phyloP scores from a whole-genome alignment of 64 coral and sea anemone genomes.

The Porites lutea region DNA sequence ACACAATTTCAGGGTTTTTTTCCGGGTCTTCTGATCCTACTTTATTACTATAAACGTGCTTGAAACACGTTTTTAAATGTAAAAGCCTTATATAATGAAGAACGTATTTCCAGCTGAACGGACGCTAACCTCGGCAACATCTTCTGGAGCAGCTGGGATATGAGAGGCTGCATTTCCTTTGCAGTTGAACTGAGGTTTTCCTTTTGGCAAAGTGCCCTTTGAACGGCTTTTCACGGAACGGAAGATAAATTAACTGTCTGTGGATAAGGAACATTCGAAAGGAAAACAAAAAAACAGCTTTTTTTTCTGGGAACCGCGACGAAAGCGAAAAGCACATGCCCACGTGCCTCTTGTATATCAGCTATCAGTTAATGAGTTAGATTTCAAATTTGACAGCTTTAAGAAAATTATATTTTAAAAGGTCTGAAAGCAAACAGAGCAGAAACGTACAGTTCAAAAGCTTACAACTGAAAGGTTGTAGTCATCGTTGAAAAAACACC shows the following conservation, averaged over 20 bases:
- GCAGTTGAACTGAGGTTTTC: neutral
- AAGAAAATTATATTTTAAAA: neutral
- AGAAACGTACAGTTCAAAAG: neutral
- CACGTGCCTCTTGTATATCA: too few relatives aligned
- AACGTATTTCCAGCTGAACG: slow-evolving; percentile 1
- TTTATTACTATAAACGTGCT: slow-evolving; percentile 4
- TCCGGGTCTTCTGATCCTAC: neutral
- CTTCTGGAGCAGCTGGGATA: neutral
- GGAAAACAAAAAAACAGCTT: neutral
- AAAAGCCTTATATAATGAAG: neutral
- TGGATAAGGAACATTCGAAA: neutral
- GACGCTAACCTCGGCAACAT: neutral
- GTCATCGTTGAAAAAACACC: too few relatives aligned
- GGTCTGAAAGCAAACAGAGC: neutral
- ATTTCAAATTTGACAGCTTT: neutral
- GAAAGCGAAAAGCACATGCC: slow-evolving; percentile 53
- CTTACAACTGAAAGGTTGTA: neutral
- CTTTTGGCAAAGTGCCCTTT: neutral
- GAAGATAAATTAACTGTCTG: neutral
- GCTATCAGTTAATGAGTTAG: neutral
- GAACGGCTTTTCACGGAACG: neutral
- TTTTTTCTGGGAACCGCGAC: neutral
- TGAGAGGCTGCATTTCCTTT: neutral
- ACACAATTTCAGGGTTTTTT: neutral
- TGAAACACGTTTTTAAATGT: neutral